Evolutionary conservation across 1,140 invertebrate species (phyloP).

Genomic region (Drosophila auraria): DNA sequence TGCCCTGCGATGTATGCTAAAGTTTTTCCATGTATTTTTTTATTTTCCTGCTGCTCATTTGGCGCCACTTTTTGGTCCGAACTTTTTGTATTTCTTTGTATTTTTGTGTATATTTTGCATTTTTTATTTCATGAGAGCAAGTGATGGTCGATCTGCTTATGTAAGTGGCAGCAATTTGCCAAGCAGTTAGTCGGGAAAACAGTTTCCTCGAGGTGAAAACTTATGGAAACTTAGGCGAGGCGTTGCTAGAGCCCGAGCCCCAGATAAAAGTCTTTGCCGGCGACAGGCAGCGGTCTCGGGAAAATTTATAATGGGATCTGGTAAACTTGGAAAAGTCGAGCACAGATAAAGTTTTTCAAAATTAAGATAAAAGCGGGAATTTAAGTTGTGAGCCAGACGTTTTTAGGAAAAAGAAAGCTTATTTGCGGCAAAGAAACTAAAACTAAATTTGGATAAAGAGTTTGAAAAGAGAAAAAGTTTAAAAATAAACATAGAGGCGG

Average conservation of each 20-base stretch:
- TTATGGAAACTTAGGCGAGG: conserved; percentile 41
- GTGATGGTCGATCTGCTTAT: conserved; percentile 37
- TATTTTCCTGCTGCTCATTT: conserved; percentile 56
- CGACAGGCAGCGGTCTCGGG: conserved; percentile 24
- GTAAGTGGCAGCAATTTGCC: conserved; percentile 62
- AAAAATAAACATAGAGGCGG: background rate
- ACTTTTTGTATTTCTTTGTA: conserved; percentile 31
- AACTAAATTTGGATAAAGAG: background rate
- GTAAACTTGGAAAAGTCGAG: conserved; percentile 21
- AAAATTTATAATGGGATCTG: conserved; percentile 44
- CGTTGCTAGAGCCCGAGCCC: background rate
- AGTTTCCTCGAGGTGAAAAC: conserved; percentile 38
- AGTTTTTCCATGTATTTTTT: conserved; percentile 31
- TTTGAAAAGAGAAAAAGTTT: background rate
- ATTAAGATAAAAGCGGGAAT: background rate
- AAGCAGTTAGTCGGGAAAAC: conserved; percentile 37
- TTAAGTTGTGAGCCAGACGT: background rate
- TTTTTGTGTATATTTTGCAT: background rate
- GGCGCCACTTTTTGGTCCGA: conserved; percentile 53
- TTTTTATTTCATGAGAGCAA: conserved; percentile 43
- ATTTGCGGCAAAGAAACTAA: background rate
- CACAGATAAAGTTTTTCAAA: conserved; percentile 16
- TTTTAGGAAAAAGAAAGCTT: background rate
- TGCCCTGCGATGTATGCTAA: conserved; percentile 54
- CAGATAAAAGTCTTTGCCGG: conserved; percentile 24